Evolutionary conservation across 2,888 invertebrate genomes (phyloP).

Genomic region (Gonocerus acuteangulatus): DNA sequence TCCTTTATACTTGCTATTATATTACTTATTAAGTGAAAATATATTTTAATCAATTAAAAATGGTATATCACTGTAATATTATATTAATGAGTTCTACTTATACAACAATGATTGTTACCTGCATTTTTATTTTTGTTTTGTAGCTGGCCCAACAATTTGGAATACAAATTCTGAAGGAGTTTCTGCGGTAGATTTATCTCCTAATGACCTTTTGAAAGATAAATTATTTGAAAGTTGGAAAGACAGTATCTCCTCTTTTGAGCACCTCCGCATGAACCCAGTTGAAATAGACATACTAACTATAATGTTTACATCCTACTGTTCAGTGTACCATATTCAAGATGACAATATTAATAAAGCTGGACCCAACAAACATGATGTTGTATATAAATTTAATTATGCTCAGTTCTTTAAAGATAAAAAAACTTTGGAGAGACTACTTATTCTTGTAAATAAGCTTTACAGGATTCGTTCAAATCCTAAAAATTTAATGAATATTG

Average conservation of each 20-base stretch:
- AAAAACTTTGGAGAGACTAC: background rate
- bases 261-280: background rate
- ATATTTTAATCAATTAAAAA: no score
- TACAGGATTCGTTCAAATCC: slow-evolving; percentile 1
- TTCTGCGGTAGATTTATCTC: background rate
- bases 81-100: no score
- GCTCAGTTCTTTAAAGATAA: slow-evolving; percentile 3
- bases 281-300: slow-evolving; percentile 8
- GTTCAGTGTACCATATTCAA: slow-evolving; percentile 1
- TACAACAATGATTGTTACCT: no score
- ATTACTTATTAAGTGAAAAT: no score
- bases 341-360: background rate
- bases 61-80: no score
- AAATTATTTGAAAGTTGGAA: slow-evolving; percentile 1
- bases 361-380: background rate
- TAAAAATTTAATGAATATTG: background rate
- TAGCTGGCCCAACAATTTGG: slow-evolving; percentile 11
- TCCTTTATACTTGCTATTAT: no score
- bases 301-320: slow-evolving; percentile 2
- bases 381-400: slow-evolving; percentile 8
- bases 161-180: background rate
- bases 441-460: background rate
- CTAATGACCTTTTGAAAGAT: background rate
- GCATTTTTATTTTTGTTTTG: no score
- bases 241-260: background rate